phyloP scores from a whole-genome alignment of 2,797 vertebrate species.

The Sebastes trivittatus region DNA sequence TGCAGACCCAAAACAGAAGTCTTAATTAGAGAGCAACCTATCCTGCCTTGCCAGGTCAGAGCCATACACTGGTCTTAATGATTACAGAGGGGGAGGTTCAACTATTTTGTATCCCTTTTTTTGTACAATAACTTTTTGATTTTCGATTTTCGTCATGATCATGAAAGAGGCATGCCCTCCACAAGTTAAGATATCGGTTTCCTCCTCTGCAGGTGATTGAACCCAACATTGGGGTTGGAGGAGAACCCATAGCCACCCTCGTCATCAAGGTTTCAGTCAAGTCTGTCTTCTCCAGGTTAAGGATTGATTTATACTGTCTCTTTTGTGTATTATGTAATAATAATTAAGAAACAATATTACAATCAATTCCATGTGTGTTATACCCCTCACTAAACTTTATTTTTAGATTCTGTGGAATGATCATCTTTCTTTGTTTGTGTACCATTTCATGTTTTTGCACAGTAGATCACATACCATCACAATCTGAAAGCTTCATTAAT shows the following conservation, averaged over 20 bases:
- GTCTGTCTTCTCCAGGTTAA: constrained; percentile 82
- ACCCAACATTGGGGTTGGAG: constrained; percentile 74
- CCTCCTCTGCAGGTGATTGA: constrained; percentile 85
- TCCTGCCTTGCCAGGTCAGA: constrained; percentile 88
- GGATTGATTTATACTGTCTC: neutral
- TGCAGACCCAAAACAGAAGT: constrained; percentile 85
- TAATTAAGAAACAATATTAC: neutral
- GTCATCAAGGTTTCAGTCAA: constrained; percentile 83
- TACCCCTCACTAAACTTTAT: too few relatives aligned
- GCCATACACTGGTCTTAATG: neutral
- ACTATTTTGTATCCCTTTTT: neutral
- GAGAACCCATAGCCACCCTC: constrained; percentile 80
- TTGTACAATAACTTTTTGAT: neutral
- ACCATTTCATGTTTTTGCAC: neutral
- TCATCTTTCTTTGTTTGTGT: neutral
- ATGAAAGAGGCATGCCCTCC: neutral
- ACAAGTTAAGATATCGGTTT: neutral
- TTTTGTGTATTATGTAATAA: neutral
- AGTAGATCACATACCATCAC: neutral
- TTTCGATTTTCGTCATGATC: neutral
- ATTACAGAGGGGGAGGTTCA: neutral
- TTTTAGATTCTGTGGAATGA: neutral
- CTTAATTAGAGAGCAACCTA: constrained; percentile 77
- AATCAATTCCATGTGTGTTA: neutral
- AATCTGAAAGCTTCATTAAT: neutral